These are phyloP conservation scores for Oasisia sp. DNA, from an alignment of 2,888 invertebrate genomes.

Conservation along the genomic window DNA sequence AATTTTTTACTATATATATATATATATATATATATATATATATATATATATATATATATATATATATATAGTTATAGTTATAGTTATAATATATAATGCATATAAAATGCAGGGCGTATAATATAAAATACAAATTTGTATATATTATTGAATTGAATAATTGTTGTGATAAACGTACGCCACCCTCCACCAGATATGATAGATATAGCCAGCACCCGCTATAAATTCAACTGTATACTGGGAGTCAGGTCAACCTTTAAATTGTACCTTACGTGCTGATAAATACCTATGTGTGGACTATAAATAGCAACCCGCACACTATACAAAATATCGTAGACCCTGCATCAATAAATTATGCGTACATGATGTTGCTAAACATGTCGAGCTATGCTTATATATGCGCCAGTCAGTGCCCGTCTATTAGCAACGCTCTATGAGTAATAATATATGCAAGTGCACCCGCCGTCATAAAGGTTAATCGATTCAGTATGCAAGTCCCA, in stretches of 20 bases:
- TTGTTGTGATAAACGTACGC: too few species aligned
- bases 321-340: neutral
- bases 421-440: neutral
- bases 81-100: neutral
- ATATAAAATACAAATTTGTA: too few species aligned
- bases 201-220: too few species aligned
- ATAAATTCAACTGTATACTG: neutral
- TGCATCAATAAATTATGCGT: neutral
- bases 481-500: conserved; percentile 11
- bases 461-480: conserved; percentile 17
- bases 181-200: too few species aligned
- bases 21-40: conserved; percentile 32
- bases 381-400: neutral
- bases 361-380: neutral
- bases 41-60: conserved; percentile 27
- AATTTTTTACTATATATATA: conserved; percentile 29
- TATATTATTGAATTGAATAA: too few species aligned
- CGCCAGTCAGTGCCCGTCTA: neutral
- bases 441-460: conserved; percentile 17
- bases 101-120: too few species aligned
- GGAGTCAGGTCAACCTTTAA: neutral
- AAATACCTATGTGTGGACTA: neutral
- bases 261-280: neutral
- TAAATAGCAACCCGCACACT: neutral
- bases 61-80: conserved; percentile 20